Evolutionary conservation across 2,113 vertebrate species (phyloP).

Genomic region (Hydrolagus affinis): DNA sequence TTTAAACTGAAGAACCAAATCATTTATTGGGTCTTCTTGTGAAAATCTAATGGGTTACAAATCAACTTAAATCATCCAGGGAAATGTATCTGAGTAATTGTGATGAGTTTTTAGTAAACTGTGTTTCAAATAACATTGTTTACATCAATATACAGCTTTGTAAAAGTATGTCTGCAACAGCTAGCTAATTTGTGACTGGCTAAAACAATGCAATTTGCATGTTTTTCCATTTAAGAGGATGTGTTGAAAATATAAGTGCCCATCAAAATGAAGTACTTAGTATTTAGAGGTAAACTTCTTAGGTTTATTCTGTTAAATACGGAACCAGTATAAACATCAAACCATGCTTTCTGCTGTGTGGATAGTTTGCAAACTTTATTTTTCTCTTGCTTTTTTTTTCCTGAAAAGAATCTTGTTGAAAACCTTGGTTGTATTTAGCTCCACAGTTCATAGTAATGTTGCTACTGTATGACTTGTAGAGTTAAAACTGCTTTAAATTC

Average conservation of each 20-base stretch:
- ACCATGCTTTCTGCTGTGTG: background rate
- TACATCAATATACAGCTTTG: background rate
- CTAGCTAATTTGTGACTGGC: background rate
- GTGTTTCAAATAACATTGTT: background rate
- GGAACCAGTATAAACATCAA: background rate
- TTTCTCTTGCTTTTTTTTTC: background rate
- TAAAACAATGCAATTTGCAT: background rate
- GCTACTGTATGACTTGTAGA: constrained; percentile 28
- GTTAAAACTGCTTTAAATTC: constrained; percentile 60
- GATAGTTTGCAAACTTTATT: constrained; percentile 10
- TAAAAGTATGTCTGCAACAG: background rate
- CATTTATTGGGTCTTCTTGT: background rate
- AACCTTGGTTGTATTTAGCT: background rate
- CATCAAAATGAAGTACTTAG: background rate
- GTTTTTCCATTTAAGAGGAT: background rate
- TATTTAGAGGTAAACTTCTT: constrained; percentile 3
- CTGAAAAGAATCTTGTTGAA: background rate
- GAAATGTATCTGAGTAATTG: background rate
- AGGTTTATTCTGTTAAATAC: background rate
- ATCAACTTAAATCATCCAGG: background rate
- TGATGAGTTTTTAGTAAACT: background rate
- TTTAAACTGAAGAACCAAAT: background rate
- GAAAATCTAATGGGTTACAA: background rate
- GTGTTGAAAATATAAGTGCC: constrained; percentile 1
- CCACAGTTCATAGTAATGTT: background rate